Base-by-base conservation (phyloP, 2,888 invertebrate species). In the Philereme transversata region DNA sequence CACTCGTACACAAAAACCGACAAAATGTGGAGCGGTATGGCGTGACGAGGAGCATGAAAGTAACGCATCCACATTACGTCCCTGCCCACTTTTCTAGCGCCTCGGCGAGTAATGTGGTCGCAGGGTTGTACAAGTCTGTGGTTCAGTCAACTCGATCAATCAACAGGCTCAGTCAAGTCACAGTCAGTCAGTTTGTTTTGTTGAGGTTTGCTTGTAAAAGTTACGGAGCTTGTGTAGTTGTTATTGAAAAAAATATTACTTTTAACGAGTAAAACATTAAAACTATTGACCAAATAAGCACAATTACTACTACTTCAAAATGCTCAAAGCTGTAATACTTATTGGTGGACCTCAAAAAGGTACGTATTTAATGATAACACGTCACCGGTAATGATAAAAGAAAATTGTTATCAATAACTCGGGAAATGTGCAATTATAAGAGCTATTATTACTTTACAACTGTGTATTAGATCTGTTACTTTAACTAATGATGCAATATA, bases 311-410 rank as follows among this genome's bases (percentile, higher is more conserved):
- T 11, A 34, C 35, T 10, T 46, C 0, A 75, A 64, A 63, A 96
- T 96, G 95, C 84, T 96, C 65, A 97, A 97, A 90, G 97, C 97
- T 54, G 96, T 98, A 9, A 97, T 99, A 83, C 92, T 99, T 69
- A 96, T 99, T 70, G 99, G 99, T 33, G 98, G 99, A 5, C 97
- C 98, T 0, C 96, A 97, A 84, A 99, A 99, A 95, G 98, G 98
- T 97, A 90, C 73, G 63, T 54, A 38, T 53, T 58, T 11, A 60
- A 61, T 51, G 47, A 46, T 4, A 11, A 54, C 57, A 82, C 81
- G 79, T 83, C 81, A 83, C 87, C 86, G 86, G 87, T 69, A 44
- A 56, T 58, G 47, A 55, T 65, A 67, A 67, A n/a, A n/a, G 5
- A 5, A 5, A 22, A 22, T n/a, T 22, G 22, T 45, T 45, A 45